phyloP scores from a whole-genome alignment of 2,113 vertebrate genomes.

The Cyprinus carpio region DNA sequence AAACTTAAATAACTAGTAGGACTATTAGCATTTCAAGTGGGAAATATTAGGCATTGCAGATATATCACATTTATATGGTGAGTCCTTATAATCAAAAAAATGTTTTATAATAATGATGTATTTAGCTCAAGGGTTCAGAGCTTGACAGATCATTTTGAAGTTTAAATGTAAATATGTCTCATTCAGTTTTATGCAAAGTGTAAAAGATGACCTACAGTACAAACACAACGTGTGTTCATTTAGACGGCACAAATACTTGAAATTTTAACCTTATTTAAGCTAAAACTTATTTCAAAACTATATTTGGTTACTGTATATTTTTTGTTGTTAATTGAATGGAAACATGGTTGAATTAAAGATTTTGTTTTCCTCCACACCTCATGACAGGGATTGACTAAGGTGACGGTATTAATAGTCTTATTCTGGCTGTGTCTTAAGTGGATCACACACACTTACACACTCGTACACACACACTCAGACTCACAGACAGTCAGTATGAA shows the following conservation, averaged over 20 bases:
- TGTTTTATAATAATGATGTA: no score
- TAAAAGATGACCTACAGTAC: neutral
- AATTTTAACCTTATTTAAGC: neutral
- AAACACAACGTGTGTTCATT: neutral
- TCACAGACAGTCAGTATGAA: neutral
- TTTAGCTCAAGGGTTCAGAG: neutral
- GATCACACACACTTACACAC: constrained; percentile 61
- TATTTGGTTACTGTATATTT: neutral
- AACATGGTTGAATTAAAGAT: constrained; percentile 7
- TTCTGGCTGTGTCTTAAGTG: constrained; percentile 69
- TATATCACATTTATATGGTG: neutral
- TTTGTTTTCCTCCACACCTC: constrained; percentile 20
- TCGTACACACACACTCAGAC: neutral
- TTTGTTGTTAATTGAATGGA: neutral
- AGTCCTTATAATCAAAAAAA: neutral
- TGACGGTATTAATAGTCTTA: constrained; percentile 65
- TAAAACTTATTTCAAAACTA: neutral
- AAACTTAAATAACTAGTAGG: neutral
- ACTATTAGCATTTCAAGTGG: neutral
- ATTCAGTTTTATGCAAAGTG: neutral
- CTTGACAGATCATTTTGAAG: neutral
- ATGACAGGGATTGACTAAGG: constrained; percentile 43
- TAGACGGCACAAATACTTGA: neutral
- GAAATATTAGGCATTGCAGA: neutral
- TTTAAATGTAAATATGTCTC: neutral